Conservation (phyloP, 2,113 vertebrate species). For the Myodes glareolus region DNA sequence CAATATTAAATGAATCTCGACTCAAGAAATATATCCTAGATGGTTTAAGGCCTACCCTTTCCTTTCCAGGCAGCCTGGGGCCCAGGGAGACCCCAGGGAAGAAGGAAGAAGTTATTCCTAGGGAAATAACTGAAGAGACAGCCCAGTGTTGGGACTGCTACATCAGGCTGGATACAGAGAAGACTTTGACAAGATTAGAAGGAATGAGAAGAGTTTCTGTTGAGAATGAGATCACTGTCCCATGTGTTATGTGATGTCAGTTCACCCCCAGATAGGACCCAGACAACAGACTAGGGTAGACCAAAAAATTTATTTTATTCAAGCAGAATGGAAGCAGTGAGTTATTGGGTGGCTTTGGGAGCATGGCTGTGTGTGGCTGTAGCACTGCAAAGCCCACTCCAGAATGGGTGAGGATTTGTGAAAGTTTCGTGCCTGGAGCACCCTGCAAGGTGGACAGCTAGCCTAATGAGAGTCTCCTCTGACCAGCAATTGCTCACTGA, state of each 20-base stretch:
- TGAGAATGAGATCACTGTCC: neutral
- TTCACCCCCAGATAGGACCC: neutral
- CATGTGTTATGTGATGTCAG: neutral
- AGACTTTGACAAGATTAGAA: neutral
- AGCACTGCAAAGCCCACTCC: neutral
- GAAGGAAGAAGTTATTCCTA: neutral
- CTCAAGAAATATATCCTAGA: neutral
- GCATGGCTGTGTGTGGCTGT: neutral
- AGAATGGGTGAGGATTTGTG: no score
- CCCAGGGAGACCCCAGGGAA: neutral
- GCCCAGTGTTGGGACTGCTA: neutral
- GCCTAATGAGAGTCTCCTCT: neutral
- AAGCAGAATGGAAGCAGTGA: neutral
- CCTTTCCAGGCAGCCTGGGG: accelerated
- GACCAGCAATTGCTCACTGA: neutral
- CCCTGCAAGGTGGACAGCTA: neutral
- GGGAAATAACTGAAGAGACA: neutral
- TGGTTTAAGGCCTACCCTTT: neutral
- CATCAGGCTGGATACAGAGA: neutral
- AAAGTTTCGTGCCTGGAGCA: no score
- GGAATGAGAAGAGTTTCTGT: neutral
- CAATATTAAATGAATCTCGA: neutral
- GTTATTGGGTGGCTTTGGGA: neutral
- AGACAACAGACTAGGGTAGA: neutral
- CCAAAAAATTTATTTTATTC: neutral